phyloP scores from a whole-genome alignment of 2,888 invertebrate genomes.

The Patella pellucida region DNA sequence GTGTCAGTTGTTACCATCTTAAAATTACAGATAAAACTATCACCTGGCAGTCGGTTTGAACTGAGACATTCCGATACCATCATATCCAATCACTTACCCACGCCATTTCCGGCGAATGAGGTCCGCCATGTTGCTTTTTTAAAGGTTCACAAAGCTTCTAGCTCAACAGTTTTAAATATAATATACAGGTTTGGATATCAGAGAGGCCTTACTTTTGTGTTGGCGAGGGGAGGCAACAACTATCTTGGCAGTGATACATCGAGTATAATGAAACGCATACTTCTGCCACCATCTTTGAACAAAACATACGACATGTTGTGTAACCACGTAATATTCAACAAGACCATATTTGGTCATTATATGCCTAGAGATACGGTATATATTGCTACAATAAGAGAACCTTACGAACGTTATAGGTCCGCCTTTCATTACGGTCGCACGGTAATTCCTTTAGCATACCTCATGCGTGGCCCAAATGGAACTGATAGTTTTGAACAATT shows the following conservation, averaged over 20 bases:
- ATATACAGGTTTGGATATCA: background rate
- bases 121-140: background rate
- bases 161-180: background rate
- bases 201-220: background rate
- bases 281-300: background rate
- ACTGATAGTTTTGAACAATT: too few species aligned
- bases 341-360: background rate
- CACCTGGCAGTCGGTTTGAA: too few species aligned
- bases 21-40: too few species aligned
- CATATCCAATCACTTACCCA: too few species aligned
- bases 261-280: background rate
- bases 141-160: background rate
- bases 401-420: background rate
- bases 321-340: constrained; percentile 3
- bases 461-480: too few species aligned
- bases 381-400: background rate
- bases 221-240: background rate
- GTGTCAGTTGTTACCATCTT: too few species aligned
- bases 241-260: too few species aligned
- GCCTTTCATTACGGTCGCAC: background rate
- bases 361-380: background rate
- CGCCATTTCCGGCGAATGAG: background rate
- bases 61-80: too few species aligned
- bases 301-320: background rate
- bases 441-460: too few species aligned